Conservation (phyloP, 2,113 vertebrate species). For the Hiodon alosoides region DNA sequence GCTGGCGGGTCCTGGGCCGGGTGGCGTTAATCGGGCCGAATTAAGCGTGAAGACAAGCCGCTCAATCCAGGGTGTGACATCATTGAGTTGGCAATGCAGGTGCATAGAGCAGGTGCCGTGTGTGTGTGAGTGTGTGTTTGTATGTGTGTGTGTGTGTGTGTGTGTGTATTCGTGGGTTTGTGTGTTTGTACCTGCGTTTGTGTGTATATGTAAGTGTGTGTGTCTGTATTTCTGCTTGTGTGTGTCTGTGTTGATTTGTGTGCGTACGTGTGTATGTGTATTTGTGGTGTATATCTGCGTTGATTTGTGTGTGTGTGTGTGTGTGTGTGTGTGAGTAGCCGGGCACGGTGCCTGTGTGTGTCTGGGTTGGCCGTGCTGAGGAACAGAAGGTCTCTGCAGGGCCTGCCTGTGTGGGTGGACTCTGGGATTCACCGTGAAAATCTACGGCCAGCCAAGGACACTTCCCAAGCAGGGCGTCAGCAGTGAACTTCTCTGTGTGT, state of each 20-base stretch:
- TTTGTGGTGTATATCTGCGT: no score
- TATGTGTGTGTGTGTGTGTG: conserved; percentile 36
- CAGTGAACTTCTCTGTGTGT: no score
- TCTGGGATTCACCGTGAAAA: conserved; percentile 71
- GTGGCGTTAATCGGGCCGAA: conserved; percentile 46
- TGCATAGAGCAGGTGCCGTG: conserved; percentile 60
- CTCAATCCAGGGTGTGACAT: conserved; percentile 53
- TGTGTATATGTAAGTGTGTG: neutral
- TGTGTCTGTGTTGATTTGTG: conserved; percentile 39
- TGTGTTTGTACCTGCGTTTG: conserved; percentile 18
- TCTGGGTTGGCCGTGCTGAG: conserved; percentile 35
- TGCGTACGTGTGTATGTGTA: conserved; percentile 34
- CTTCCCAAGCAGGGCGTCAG: conserved; percentile 55
- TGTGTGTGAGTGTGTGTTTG: conserved; percentile 49
- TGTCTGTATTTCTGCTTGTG: conserved; percentile 37
- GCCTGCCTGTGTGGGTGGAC: neutral
- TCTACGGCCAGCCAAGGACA: conserved; percentile 66
- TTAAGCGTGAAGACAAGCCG: conserved; percentile 52
- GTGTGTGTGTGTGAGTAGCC: conserved; percentile 44
- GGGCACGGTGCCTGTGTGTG: conserved; percentile 1
- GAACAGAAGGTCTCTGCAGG: conserved; percentile 76
- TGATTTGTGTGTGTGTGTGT: neutral
- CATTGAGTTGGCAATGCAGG: conserved; percentile 61
- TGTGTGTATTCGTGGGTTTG: conserved; percentile 43
- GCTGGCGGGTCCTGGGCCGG: conserved; percentile 32